phyloP scores from a whole-genome alignment of 2,797 vertebrate species.

The Oophaga sylvatica region DNA sequence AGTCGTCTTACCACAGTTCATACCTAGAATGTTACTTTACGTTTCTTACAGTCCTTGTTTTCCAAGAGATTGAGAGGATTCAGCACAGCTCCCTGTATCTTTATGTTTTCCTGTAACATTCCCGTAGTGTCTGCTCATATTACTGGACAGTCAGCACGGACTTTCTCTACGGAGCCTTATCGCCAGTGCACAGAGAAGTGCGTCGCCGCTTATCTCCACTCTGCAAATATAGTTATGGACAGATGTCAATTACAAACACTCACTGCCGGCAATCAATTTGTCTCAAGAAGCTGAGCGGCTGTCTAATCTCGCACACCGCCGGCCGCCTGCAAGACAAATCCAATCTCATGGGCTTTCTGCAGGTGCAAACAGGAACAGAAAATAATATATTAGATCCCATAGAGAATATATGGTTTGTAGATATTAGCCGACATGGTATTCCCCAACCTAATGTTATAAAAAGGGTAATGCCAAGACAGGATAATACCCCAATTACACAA shows the following conservation, averaged over 20 bases:
- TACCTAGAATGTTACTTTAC: background rate
- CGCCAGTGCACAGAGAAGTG: background rate
- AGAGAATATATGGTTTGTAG: background rate
- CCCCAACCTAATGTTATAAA: background rate
- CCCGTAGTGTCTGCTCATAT: background rate
- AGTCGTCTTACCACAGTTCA: background rate
- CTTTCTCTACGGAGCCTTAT: background rate
- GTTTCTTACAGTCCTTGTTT: background rate
- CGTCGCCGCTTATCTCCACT: background rate
- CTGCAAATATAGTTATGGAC: background rate
- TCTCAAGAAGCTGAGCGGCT: background rate
- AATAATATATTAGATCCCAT: background rate
- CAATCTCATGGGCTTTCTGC: background rate
- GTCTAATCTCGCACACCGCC: background rate
- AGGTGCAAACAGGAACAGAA: background rate
- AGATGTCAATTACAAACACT: conserved; percentile 36
- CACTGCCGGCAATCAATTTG: conserved; percentile 18
- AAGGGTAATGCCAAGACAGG: background rate
- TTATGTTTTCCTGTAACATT: background rate
- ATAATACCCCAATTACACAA: background rate
- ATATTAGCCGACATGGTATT: background rate
- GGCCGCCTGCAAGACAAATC: background rate
- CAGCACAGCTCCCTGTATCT: background rate
- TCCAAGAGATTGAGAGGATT: background rate
- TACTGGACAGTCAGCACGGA: background rate